phyloP scores from a whole-genome alignment of 2,888 invertebrate species.

The Elmis aenea region DNA sequence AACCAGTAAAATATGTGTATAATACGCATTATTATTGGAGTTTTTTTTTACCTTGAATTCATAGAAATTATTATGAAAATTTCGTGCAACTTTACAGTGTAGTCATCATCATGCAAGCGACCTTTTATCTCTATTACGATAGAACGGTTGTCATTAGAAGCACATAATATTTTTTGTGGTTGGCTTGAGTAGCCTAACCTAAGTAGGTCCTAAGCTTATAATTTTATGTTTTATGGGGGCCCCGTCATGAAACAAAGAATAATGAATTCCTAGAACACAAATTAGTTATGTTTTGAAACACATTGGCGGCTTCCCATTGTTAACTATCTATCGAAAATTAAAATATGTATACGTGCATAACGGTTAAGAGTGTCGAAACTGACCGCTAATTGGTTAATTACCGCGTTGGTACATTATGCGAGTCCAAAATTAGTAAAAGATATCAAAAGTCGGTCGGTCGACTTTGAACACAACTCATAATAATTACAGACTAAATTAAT shows the following conservation, averaged over 20 bases:
- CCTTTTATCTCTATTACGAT: constrained; percentile 14
- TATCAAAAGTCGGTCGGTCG: no score
- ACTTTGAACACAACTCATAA: no score
- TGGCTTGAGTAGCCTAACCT: constrained; percentile 21
- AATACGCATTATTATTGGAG: neutral
- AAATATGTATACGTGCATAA: constrained; percentile 7
- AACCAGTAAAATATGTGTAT: neutral
- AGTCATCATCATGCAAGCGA: constrained; percentile 1
- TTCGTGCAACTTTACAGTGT: neutral
- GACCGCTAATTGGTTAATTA: constrained; percentile 13
- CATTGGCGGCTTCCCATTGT: no score
- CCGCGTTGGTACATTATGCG: constrained; percentile 8
- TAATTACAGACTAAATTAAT: no score
- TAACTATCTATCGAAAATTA: no score
- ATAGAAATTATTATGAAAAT: neutral
- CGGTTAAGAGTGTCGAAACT: no score
- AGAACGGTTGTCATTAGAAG: constrained; percentile 24
- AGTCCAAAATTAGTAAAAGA: no score
- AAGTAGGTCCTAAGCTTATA: constrained; percentile 29
- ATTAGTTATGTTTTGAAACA: constrained; percentile 19
- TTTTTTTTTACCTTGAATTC: neutral
- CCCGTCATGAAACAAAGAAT: constrained; percentile 32
- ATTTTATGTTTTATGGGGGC: constrained; percentile 34
- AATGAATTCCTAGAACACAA: constrained; percentile 32
- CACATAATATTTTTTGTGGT: constrained; percentile 26